Evolutionary conservation across 1,140 invertebrate species (phyloP), one percentile per base, ranked within the genome.

Genomic region (Apocrypta bakeri): DNA sequence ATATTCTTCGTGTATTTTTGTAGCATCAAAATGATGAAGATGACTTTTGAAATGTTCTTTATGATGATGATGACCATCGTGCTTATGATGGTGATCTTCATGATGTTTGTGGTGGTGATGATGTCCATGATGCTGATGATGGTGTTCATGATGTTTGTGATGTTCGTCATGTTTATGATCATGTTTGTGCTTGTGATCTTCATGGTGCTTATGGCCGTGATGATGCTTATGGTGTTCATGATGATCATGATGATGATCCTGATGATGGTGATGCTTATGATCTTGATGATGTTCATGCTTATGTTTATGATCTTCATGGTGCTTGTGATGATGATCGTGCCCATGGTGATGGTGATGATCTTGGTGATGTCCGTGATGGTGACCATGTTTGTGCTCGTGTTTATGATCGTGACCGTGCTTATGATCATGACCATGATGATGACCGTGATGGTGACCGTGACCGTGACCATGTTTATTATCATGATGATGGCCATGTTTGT

Each of bases 1-100:
- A 37, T 64, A 79, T 7, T 83, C 40, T 68, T 79, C 76, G n/a
- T 79, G 40, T 33, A 66, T 83, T 69, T 83, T 61, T 0, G 82
- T 75, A 68, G 77, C 69, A 33, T 61, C 81, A 63, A 83, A 72
- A 24, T 72, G 29, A 64, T 78, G 74, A 11, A 33, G 21, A 42
- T 73, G 68, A 42, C 27, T 27, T 48, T 63, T 76, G 33, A 24
- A 21, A 21, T 61, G 2, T 33, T 76, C 27, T 12, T 76, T 56
- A 33, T 76, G 76, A n/a, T 83, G 31, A 73, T 83, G 66, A 63
- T 61, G 56, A 29, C 27, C 29, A 29, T 82, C 40, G 1, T 25
- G 21, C 24, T 83, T 37, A 63, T 83, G 66, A 14, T 78, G 24
- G 69, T 83, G 66, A 2, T 79, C 14, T 27, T 79, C 33, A 25